Conservation (phyloP, 2,113 vertebrate species). For the Raja brachyura region DNA sequence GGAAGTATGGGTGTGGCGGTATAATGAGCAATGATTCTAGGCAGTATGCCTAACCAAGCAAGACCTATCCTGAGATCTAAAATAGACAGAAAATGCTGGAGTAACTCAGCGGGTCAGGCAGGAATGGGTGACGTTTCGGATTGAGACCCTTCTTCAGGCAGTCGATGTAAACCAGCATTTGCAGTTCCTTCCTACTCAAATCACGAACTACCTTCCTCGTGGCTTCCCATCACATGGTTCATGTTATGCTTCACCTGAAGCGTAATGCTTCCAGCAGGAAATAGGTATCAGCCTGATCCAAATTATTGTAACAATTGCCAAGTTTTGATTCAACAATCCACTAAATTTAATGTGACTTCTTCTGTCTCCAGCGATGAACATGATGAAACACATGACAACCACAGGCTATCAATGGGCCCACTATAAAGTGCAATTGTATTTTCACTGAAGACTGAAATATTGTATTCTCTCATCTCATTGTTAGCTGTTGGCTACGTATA, state of each 20-base stretch:
- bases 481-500: not conserved
- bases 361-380: not conserved
- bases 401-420: not conserved
- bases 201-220: not conserved
- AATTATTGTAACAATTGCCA: not conserved
- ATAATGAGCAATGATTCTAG: too few relatives aligned
- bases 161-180: not conserved
- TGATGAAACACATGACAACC: not conserved
- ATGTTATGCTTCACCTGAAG: not conserved
- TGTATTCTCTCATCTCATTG: not conserved
- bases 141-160: too few relatives aligned
- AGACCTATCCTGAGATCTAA: not conserved
- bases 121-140: too few relatives aligned
- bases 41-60: too few relatives aligned
- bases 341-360: too few relatives aligned
- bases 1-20: too few relatives aligned
- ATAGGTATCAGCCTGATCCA: not conserved
- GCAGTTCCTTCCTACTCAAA: too few relatives aligned
- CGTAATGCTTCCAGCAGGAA: not conserved
- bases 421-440: not conserved
- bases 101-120: too few relatives aligned
- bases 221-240: not conserved
- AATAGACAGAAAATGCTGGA: not conserved
- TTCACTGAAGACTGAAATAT: not conserved
- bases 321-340: not conserved